These are phyloP conservation scores for Chrysolina oricalcia DNA, from an alignment of 2,888 invertebrate genomes.

Conservation along the genomic window DNA sequence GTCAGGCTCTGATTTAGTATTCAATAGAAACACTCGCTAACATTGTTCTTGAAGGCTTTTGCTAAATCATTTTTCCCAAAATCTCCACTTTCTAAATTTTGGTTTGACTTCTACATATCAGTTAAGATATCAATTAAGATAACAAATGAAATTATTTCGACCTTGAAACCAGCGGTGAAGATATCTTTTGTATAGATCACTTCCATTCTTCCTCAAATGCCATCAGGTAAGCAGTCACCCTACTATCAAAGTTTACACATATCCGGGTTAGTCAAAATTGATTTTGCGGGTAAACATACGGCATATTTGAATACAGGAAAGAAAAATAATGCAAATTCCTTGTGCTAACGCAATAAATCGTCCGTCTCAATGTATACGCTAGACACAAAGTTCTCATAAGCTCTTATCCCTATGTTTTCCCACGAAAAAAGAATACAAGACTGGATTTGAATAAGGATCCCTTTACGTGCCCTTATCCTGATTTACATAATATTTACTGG, in stretches of 20 bases:
- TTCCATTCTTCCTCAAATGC: conserved; percentile 10
- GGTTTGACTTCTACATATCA: background rate
- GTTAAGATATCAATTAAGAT: background rate
- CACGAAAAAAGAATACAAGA: conserved; percentile 64
- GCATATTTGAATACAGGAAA: conserved; percentile 50
- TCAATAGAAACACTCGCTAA: too few species aligned
- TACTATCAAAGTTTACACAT: conserved; percentile 39
- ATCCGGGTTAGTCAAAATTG: conserved; percentile 49
- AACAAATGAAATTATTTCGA: conserved; percentile 2
- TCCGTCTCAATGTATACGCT: conserved; percentile 46
- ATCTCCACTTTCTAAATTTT: background rate
- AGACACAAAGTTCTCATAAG: conserved; percentile 50
- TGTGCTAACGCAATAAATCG: conserved; percentile 59
- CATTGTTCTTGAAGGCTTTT: too few species aligned
- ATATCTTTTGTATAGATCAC: conserved; percentile 6
- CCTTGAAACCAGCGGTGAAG: conserved; percentile 13
- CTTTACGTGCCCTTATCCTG: conserved; percentile 61
- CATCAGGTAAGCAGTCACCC: conserved; percentile 44
- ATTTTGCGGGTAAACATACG: conserved; percentile 56
- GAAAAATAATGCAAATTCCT: conserved; percentile 60
- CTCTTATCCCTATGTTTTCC: conserved; percentile 59
- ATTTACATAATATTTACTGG: conserved; percentile 68
- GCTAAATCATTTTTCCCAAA: too few species aligned
- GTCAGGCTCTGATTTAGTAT: too few species aligned
- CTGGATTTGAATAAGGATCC: conserved; percentile 65